Evolutionary conservation across 2,797 vertebrate species (phyloP), one percentile per base, ranked within the genome.

Genomic region (Tauraco hartlaubi): DNA sequence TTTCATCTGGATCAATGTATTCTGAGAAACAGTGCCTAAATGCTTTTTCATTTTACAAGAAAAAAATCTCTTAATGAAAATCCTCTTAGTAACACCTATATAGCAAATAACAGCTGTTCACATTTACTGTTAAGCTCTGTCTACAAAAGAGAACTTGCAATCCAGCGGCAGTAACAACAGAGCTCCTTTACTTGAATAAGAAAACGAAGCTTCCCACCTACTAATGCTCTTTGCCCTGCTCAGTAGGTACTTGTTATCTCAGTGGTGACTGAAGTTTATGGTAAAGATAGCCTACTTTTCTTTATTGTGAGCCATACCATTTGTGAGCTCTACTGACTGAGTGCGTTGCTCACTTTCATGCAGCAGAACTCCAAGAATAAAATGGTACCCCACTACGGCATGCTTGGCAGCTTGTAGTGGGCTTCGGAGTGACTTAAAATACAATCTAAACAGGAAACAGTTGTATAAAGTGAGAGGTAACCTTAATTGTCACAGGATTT

Each of bases 241-340:
- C 82, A 46, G 43, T 33, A 18, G 59, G 85, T 59, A 20, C 82
- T 94, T 67, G 48, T 93, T 92, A 86, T 81, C 89, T 90, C 85
- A 35, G 89, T 59, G 69, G 62, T 61, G 82, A 56, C 76, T 79
- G 85, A 86, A 80, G 81, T 92, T 55, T 84, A 55, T 59, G 55
- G 43, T 81, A 55, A 88, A 58, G 89, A 19, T 39, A 87, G 33
- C 28, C 43, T 80, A 1, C 69, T 75, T 64, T 55, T 62, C 66
- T 41, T 76, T 72, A 26, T 31, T 86, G 63, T 93, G 63, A 79
- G 41, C 79, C 11, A 8, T 29, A 21, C 25, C 0, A 0, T 56
- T 82, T 66, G 62, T 7, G 28, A 83, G 63, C n/a, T 67, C 56
- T 28, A 0, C 31, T 74, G 52, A 22, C 31, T 74, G 52, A 22